Conservation (phyloP, 2,888 invertebrate genomes). For the Aporophyla lueneburgensis region DNA sequence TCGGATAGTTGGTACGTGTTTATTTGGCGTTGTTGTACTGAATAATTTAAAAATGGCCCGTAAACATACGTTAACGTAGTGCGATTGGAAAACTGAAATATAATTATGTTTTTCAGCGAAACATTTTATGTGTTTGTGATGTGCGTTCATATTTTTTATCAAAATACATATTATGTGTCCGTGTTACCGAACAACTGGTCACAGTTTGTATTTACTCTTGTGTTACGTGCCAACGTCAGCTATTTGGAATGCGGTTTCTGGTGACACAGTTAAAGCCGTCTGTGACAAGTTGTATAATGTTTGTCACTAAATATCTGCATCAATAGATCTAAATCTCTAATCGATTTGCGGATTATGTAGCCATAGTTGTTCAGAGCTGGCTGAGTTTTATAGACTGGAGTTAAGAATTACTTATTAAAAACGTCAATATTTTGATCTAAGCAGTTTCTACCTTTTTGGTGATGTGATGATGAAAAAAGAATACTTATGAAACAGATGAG, state of each 20-base stretch:
- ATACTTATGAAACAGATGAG: too few relatives aligned
- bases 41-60: neutral
- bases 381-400: neutral
- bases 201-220: constrained; percentile 7
- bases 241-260: neutral
- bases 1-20: neutral
- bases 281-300: neutral
- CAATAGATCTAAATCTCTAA: neutral
- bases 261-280: neutral
- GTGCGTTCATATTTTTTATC: neutral
- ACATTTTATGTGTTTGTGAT: neutral
- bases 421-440: neutral
- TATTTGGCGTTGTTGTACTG: constrained; percentile 2
- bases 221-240: neutral
- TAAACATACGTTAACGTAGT: neutral
- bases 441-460: neutral
- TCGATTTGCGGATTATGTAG: neutral
- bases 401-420: neutral
- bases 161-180: neutral
- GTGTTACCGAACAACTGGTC: neutral
- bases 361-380: too few relatives aligned
- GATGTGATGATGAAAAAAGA: too few relatives aligned
- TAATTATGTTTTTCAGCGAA: neutral
- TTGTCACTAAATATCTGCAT: neutral
- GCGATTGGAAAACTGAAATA: neutral